These are phyloP conservation scores for Tiaroga cobitis DNA, from an alignment of 2,797 vertebrate species.

Conservation along the genomic window DNA sequence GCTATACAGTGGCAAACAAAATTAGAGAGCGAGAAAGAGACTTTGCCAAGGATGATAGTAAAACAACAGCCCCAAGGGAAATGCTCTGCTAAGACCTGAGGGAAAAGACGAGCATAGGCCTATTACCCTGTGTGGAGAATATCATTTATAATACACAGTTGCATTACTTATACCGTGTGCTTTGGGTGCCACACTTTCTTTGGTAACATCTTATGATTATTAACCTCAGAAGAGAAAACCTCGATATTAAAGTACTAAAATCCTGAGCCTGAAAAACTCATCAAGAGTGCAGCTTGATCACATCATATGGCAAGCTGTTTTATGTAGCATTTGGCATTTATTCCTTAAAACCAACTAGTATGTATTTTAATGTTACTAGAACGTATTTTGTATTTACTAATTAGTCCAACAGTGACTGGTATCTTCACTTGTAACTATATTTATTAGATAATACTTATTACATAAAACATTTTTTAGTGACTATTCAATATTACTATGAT, in stretches of 20 bases:
- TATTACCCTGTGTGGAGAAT: not conserved
- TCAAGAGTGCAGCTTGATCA: not conserved
- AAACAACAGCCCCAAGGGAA: constrained; percentile 14
- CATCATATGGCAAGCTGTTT: not conserved
- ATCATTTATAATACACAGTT: not conserved
- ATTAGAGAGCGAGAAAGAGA: not conserved
- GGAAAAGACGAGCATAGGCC: not conserved
- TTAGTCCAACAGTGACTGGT: not conserved
- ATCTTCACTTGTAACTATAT: not conserved
- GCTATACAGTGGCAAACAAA: not conserved
- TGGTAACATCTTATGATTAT: not conserved
- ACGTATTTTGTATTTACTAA: not conserved
- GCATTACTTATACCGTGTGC: not conserved
- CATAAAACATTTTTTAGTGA: not conserved
- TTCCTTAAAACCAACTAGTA: not conserved
- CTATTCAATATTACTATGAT: not conserved
- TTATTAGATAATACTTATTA: not conserved
- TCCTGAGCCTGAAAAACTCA: not conserved
- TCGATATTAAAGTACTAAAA: not conserved
- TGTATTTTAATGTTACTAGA: not conserved
- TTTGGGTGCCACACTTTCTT: not conserved
- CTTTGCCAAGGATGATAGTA: not conserved
- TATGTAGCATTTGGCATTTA: too few relatives aligned
- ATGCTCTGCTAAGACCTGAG: constrained; percentile 12
- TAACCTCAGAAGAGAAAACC: not conserved